A percentile compares a stretch with the other conserved stretches of the same genome.
phyloP scores from a whole-genome alignment of 2,113 vertebrate genomes.

The Hiodon tergisus region DNA sequence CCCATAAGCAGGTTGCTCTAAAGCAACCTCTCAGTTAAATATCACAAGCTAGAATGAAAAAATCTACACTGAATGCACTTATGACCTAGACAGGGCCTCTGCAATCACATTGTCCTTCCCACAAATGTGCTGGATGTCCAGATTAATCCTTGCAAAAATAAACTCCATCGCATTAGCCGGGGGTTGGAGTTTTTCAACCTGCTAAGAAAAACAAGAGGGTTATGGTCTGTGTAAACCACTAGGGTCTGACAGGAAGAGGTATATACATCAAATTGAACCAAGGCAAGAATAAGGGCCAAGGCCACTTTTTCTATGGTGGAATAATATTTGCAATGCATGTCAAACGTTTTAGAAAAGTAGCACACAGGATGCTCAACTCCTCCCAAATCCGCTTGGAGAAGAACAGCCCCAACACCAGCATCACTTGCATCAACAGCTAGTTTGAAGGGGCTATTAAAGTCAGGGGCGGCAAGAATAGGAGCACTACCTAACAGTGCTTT shows the following conservation, averaged over 20 bases:
- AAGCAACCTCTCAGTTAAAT: no score
- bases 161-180: not conserved
- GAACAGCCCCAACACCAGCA: not conserved
- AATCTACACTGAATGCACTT: not conserved
- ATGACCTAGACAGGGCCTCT: not conserved
- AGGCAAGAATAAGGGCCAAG: not conserved
- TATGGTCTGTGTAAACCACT: conserved; percentile 8
- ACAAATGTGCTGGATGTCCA: not conserved
- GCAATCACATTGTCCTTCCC: not conserved
- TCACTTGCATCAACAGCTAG: conserved; percentile 15
- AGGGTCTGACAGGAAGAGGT: not conserved
- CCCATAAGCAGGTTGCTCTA: no score
- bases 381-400: not conserved
- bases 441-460: not conserved
- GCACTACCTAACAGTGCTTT: not conserved
- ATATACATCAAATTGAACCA: conserved; percentile 17
- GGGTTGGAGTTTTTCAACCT: not conserved
- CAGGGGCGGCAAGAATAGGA: not conserved
- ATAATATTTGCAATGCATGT: not conserved
- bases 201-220: not conserved
- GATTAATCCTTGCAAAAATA: not conserved
- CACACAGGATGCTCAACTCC: conserved; percentile 9
- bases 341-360: conserved; percentile 15
- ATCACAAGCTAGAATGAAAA: no score
- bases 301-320: conserved; percentile 14